Base-by-base conservation (phyloP, 2,797 vertebrate species). In the Pelodytes ibericus region DNA sequence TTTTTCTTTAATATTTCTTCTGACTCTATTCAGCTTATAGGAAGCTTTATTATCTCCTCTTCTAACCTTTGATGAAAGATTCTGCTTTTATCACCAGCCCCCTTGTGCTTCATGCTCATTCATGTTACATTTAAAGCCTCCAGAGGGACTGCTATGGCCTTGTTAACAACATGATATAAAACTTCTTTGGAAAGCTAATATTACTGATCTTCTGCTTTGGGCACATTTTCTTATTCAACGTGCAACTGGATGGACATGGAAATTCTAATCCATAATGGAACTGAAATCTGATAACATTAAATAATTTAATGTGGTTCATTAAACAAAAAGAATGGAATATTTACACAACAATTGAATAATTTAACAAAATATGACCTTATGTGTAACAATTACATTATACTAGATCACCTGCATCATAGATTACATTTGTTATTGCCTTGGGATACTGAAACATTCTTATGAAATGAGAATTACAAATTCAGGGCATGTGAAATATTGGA, bases 151-250 rank as follows among this genome's bases (percentile, higher is more conserved):
- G 69, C 33, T 64, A 36, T 77, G 75, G 67, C 68, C 75, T 77
- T 77, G 68, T 68, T 76, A 71, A 77, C 75, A 77, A 71, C 75
- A 77, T 71, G 68, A 77, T 71, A 77, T 77, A 65, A 57, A 63
- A 71, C 60, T 64, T 71, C 75, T 77, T 77, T 71, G 71, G 68
- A 77, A 71, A 77, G 67, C 51, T 77, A 70, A 71, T 65, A 77
- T 77, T 77, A 77, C 69, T 77, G 75, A 77, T 77, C 67, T 71
- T 71, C 67, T 64, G 59, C 58, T 77, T 71, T 65, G 58, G 60
- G 60, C n/a, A 64, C 47, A 62, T 30, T 47, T 74, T 26, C 57
- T 64, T 66, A 41, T 30, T 53, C 16, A 63, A 2, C 33, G 58
- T 51, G 44, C 10, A 24, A 59, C 11, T 60, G 51, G n/a, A 64